Conservation (phyloP, 2,888 invertebrate species). For the Acrobasis consociella region DNA sequence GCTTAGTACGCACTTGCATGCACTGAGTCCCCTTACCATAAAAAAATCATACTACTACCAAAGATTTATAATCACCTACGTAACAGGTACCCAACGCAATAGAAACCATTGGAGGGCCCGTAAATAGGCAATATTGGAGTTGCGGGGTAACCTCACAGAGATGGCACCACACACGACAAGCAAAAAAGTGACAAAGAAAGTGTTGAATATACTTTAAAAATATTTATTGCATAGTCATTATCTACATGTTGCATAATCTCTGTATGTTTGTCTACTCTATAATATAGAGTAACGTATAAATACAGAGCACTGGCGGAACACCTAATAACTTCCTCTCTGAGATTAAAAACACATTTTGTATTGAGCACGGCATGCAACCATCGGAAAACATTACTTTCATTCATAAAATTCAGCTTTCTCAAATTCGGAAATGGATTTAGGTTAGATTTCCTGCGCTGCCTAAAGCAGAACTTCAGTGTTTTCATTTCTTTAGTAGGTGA, state of each 20-base stretch:
- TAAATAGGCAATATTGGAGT: too few species aligned
- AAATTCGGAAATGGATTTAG: not conserved
- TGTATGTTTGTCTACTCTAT: not conserved
- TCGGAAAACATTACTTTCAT: constrained; percentile 6
- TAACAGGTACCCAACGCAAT: too few species aligned
- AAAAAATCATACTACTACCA: too few species aligned
- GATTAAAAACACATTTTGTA: constrained; percentile 11
- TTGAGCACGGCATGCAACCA: constrained; percentile 7
- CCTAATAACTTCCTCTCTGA: constrained; percentile 1
- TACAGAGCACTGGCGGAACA: constrained; percentile 8
- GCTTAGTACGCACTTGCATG: too few species aligned
- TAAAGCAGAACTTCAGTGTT: not conserved
- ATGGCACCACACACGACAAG: too few species aligned
- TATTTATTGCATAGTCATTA: too few species aligned
- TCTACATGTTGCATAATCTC: not conserved
- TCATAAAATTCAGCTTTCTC: constrained; percentile 11
- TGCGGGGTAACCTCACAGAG: too few species aligned
- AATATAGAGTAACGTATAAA: not conserved
- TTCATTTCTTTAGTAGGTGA: not conserved
- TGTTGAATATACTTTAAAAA: too few species aligned
- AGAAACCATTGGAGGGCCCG: too few species aligned
- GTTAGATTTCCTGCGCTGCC: constrained; percentile 8
- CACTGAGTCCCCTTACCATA: not conserved
- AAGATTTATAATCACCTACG: too few species aligned
- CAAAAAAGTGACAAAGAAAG: too few species aligned